Conservation (phyloP, 2,797 vertebrate genomes). For the Tiaroga cobitis region DNA sequence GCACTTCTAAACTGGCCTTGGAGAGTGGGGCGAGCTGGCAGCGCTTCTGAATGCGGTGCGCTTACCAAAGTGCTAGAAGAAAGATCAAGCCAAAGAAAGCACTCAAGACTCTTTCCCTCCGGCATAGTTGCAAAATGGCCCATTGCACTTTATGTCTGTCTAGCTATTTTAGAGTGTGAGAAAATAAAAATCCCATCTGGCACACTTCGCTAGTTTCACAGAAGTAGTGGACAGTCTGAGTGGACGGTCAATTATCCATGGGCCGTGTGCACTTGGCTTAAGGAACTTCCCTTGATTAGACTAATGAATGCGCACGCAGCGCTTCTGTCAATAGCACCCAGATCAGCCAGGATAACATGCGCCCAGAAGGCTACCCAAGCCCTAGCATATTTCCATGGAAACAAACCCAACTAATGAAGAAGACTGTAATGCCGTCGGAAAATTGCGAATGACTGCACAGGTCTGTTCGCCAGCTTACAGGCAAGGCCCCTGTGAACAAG, state of each 20-base stretch:
- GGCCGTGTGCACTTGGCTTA: conserved; percentile 54
- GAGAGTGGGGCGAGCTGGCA: conserved; percentile 63
- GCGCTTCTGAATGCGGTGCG: conserved; percentile 43
- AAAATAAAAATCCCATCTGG: conserved; percentile 53
- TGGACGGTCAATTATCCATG: conserved; percentile 64
- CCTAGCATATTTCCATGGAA: conserved; percentile 72
- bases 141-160: conserved; percentile 15
- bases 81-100: conserved; percentile 38
- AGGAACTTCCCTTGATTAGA: conserved; percentile 57
- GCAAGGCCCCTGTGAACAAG: conserved; percentile 19
- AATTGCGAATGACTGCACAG: background rate
- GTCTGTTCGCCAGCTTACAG: conserved; percentile 6
- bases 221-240: conserved; percentile 19
- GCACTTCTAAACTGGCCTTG: conserved; percentile 64
- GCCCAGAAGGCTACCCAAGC: conserved; percentile 54
- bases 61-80: conserved; percentile 50
- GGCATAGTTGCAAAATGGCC: conserved; percentile 38
- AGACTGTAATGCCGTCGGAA: conserved; percentile 28
- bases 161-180: conserved; percentile 42
- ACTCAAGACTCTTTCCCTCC: conserved; percentile 29
- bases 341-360: conserved; percentile 52
- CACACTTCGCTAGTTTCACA: conserved; percentile 36
- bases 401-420: conserved; percentile 69
- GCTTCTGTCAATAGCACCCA: conserved; percentile 62
- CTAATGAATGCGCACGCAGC: conserved; percentile 61